Conservation (phyloP, 1,140 invertebrate genomes). For the Teleopsis dalmanni region DNA sequence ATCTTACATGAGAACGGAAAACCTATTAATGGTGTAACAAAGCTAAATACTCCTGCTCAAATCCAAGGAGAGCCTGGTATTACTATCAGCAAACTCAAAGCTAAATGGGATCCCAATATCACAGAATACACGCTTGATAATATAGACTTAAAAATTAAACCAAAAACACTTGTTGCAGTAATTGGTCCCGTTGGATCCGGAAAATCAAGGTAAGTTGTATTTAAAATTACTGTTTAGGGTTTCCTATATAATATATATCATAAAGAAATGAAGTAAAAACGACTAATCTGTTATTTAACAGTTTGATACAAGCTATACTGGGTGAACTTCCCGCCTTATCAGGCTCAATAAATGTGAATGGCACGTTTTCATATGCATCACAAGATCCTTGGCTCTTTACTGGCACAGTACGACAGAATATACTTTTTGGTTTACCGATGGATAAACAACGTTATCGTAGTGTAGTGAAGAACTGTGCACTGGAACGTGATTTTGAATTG, state of each 20-base stretch:
- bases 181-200: constrained; percentile 70
- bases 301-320: constrained; percentile 72
- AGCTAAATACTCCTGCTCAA: constrained; percentile 11
- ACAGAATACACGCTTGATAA: constrained; percentile 51
- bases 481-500: constrained; percentile 69
- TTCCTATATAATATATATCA: no score
- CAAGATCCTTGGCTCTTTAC: constrained; percentile 88
- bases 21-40: constrained; percentile 20
- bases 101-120: constrained; percentile 37
- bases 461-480: constrained; percentile 66
- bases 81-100: constrained; percentile 30
- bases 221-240: not conserved
- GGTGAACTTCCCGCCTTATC: constrained; percentile 64
- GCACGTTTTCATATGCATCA: constrained; percentile 78
- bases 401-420: constrained; percentile 76
- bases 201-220: constrained; percentile 48
- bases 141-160: constrained; percentile 54
- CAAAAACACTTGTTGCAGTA: constrained; percentile 58
- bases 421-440: constrained; percentile 75
- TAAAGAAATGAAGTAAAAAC: no score
- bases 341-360: constrained; percentile 63
- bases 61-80: constrained; percentile 16
- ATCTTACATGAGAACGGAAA: constrained; percentile 14
- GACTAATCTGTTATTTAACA: constrained; percentile 46
- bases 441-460: constrained; percentile 64